Base-by-base conservation (phyloP, 2,888 invertebrate genomes). In the Eilema depressum region DNA sequence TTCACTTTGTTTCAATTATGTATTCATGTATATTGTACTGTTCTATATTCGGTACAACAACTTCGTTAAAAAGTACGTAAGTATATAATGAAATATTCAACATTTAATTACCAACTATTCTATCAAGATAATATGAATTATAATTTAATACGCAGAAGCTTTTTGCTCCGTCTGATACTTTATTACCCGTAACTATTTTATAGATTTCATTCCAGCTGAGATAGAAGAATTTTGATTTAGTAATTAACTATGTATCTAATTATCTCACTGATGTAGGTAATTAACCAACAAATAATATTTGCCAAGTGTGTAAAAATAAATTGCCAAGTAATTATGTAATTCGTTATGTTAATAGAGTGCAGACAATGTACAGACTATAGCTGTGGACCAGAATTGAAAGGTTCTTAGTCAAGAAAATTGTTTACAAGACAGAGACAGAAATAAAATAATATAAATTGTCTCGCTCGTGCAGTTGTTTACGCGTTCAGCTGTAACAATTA, bases 401-500 rank as follows among this genome's bases (percentile, higher is more conserved):
- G 67, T 72, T 63, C 69, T 61, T 57, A 64, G 71, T 70, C 66
- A 64, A 33, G 10, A 33, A 25, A 57, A 33, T 57, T 7, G n/a
- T 25, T 25, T n/a, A 20, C 25, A 17, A 33, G 59, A 67, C 14
- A 25, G 30, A 25, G 47, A 67, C 63, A 47, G 53, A 56, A 33
- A 70, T 12, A 70, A 30, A 37, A 28, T 28, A 23, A 17, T 61
- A 37, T 64, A 70, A 7, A 70, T 76, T 70, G 81, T 83, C 82
- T 82, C 83, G 81, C 77, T 85, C 85, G 79, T 79, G 62, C 72
- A 71, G 85, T 85, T 86, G 85, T 90, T 89, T 90, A 86, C 87
- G 88, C 89, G 89, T 85, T 85, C 83, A 82, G 80, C 80, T 83
- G 89, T 86, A 89, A 91, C 92, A 92, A 93, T 93, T 92, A 92